Evolutionary conservation across 2,888 invertebrate genomes (phyloP).

Genomic region (Rosalia funebris): DNA sequence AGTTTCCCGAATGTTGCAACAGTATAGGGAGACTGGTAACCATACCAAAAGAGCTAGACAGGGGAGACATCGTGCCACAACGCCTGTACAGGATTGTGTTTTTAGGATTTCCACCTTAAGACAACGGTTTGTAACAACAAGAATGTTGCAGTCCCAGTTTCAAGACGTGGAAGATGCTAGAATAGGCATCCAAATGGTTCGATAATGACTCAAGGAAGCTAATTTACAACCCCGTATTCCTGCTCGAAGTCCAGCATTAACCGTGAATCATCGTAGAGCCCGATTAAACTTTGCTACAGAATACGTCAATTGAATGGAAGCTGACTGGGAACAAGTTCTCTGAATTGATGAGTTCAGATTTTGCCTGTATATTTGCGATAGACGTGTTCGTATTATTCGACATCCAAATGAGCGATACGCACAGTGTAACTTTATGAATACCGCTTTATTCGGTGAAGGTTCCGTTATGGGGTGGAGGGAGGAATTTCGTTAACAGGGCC

Average conservation of each 20-base stretch:
- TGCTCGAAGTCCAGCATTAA: conserved; percentile 8
- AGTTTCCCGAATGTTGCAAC: not conserved
- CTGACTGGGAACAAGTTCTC: too few species aligned
- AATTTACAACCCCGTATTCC: not conserved
- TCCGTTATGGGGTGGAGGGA: too few species aligned
- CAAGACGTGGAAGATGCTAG: conserved; percentile 11
- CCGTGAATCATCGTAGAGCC: conserved; percentile 1
- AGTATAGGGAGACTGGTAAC: not conserved
- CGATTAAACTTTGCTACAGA: conserved; percentile 19
- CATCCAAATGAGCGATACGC: too few species aligned
- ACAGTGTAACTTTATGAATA: too few species aligned
- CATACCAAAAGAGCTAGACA: not conserved
- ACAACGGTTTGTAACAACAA: conserved; percentile 13
- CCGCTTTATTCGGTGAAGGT: too few species aligned
- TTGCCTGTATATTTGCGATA: too few species aligned
- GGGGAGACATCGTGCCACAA: conserved; percentile 24
- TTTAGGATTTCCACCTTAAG: conserved; percentile 17
- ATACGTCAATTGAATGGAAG: conserved; percentile 22
- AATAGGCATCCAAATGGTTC: too few species aligned
- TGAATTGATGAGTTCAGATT: too few species aligned
- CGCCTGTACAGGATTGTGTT: conserved; percentile 17
- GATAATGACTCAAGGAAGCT: too few species aligned
- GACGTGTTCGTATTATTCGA: too few species aligned
- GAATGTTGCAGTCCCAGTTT: conserved; percentile 25
- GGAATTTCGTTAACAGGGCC: too few species aligned